Percentiles rank a stretch among this genome's conserved stretches.
Evolutionary conservation across 2,113 vertebrate species (phyloP).

Genomic region (human): GRCh38 chr12:54397001-54397500

Average conservation of each 20-base stretch:
- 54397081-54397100: background rate
- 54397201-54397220: background rate
- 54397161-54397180: slow-evolving; percentile 15
- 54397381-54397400: slow-evolving; percentile 93
- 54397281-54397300: background rate
- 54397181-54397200: background rate
- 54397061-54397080: background rate
- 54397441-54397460: slow-evolving; percentile 88
- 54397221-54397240: background rate
- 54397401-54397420: slow-evolving; percentile 93
- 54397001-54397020: background rate
- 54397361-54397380: slow-evolving; percentile 94
- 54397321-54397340: background rate
- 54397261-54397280: background rate
- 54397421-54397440: slow-evolving; percentile 94
- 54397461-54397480: slow-evolving; percentile 91
- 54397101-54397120: background rate
- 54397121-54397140: background rate
- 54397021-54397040: background rate
- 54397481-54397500: slow-evolving; percentile 86
- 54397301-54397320: background rate
- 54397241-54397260: background rate
- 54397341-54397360: slow-evolving; percentile 22
- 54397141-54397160: background rate
- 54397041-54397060: background rate